Percentiles rank a stretch among this genome's conserved stretches.
Conservation (phyloP, 35 echinoderm and acorn worm species). For the Amphiura filiformis region DNA sequence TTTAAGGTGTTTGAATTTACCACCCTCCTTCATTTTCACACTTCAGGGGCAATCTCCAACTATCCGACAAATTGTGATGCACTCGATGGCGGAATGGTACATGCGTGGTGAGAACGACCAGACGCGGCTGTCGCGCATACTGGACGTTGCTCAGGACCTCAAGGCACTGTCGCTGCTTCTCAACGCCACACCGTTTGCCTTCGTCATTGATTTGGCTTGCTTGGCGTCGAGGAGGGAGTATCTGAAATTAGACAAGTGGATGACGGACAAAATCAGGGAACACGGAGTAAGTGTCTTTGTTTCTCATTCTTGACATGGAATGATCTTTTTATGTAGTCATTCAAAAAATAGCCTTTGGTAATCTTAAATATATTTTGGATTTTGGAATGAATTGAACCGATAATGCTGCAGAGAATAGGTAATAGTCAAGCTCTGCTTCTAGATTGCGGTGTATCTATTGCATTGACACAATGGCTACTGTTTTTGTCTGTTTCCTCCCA, state of each 20-base stretch:
- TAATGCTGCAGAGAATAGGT: too few relatives aligned
- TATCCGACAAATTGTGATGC: conserved; percentile 89
- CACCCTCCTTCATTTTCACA: too few relatives aligned
- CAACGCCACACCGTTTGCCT: conserved; percentile 84
- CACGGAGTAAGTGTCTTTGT: conserved; percentile 86
- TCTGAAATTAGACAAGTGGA: conserved; percentile 98
- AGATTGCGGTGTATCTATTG: too few relatives aligned
- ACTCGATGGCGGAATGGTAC: conserved; percentile 99
- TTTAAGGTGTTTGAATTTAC: too few relatives aligned
- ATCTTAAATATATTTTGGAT: too few relatives aligned
- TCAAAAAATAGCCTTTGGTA: neutral
- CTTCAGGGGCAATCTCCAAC: conserved; percentile 75
- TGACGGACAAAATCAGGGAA: conserved; percentile 98
- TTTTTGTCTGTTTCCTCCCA: too few relatives aligned
- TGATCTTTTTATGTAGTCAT: neutral
- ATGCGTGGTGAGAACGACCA: conserved; percentile 90
- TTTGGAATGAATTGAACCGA: too few relatives aligned
- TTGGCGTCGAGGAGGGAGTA: conserved; percentile 93
- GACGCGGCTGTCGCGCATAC: conserved; percentile 84
- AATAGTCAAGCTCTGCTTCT: too few relatives aligned
- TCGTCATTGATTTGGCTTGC: conserved; percentile 97
- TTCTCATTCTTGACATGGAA: neutral
- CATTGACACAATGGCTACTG: too few relatives aligned
- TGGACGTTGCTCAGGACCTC: conserved; percentile 97
- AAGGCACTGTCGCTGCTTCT: conserved; percentile 92